Evolutionary conservation across 2,888 invertebrate species (phyloP), one percentile per base, ranked within the genome.

Genomic region (Dasypogon diadema): DNA sequence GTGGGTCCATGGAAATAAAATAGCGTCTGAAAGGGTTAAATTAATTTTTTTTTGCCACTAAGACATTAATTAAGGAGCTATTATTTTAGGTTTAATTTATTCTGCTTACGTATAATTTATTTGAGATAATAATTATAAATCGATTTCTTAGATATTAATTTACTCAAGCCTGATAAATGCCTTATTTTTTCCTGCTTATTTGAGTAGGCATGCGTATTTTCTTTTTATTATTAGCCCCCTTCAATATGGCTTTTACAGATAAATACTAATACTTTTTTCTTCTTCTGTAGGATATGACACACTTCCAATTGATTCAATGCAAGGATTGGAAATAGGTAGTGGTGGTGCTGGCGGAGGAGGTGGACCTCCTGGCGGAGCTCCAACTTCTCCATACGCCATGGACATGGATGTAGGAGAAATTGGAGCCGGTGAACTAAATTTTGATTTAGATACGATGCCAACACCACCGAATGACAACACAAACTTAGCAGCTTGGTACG

Each of bases 271-370:
- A 6, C 54, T 54, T 5, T 18, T 54, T 21, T 54, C 21, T 54
- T 42, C 1, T 51, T 55, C 51, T 48, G 79, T 81, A 96, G 97
- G 96, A 90, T 97, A 96, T 92, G 97, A 97, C 91, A 95, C 96
- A 91, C 93, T 97, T 91, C 97, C 96, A 90, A 93, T 97, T 92
- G 96, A 96, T 89, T 93, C 94, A 82, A 95, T 97, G 95, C 95
- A 97, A 90, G 96, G 96, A 80, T 88, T 97, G 83, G 97, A 97
- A 85, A 94, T 97, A 84, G 95, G 94, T 84, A 84, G 85, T 80
- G 85, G 84, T 79, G 84, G 84, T 77, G 85, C 84, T 77, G 77
- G 78, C 48, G 78, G 78, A 54, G 78, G 77, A 54, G 78, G 77
- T 42, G 83, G 83, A 75, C 84, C 85, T 79, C 83, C 85, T 70